These are phyloP conservation scores for Tenualosa ilisha DNA, from an alignment of 2,797 vertebrate genomes.

Conservation along the genomic window DNA sequence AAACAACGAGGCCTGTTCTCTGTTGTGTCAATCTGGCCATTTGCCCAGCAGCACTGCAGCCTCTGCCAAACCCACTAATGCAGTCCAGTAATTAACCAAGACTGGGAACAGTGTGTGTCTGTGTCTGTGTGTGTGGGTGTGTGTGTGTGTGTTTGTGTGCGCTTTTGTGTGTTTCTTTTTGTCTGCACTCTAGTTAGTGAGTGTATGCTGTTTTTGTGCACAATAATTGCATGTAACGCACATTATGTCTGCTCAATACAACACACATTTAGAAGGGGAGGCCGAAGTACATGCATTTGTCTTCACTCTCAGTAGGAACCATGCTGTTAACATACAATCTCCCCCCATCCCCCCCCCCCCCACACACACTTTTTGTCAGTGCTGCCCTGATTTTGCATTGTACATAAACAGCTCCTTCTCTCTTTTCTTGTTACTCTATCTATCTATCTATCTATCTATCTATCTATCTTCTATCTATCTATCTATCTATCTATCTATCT, in stretches of 20 bases:
- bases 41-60: slow-evolving; percentile 41
- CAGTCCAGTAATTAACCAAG: slow-evolving; percentile 54
- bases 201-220: neutral
- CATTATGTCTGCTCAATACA: neutral
- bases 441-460: neutral
- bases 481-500: no score
- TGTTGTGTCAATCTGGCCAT: slow-evolving; percentile 39
- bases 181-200: neutral
- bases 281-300: neutral
- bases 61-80: slow-evolving; percentile 53
- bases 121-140: slow-evolving; percentile 12
- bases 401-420: neutral
- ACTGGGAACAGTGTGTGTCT: slow-evolving; percentile 32
- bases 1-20: slow-evolving; percentile 44
- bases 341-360: no score
- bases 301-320: neutral
- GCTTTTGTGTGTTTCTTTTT: neutral
- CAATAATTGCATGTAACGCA: neutral
- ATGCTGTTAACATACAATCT: neutral
- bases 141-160: slow-evolving; percentile 22
- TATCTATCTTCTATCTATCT: neutral
- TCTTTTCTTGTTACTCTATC: neutral
- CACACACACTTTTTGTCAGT: no score
- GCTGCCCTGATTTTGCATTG: neutral
- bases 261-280: neutral